phyloP scores from a whole-genome alignment of 2,888 invertebrate species.

The Timandra comae region DNA sequence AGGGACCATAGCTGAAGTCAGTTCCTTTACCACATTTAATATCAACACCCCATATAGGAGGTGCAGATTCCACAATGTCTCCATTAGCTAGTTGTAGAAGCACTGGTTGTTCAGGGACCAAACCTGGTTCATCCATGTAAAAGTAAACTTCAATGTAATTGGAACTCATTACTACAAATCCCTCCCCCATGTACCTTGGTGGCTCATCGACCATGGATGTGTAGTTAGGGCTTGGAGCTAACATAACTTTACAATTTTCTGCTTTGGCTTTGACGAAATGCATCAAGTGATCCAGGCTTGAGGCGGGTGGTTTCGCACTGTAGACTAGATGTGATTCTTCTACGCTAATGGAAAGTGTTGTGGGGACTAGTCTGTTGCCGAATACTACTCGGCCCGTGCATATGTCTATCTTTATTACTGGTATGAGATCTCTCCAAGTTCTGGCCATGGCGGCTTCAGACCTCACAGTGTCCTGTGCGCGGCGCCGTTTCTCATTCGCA shows the following conservation, averaged over 20 bases:
- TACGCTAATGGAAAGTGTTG: constrained; percentile 92
- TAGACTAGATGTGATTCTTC: constrained; percentile 97
- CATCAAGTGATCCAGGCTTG: constrained; percentile 95
- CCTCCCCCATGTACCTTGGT: constrained; percentile 97
- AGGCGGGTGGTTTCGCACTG: constrained; percentile 96
- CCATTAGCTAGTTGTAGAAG: constrained; percentile 93
- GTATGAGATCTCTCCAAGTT: constrained; percentile 96
- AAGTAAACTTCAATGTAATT: constrained; percentile 96
- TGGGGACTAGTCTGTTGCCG: constrained; percentile 95
- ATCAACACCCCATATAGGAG: constrained; percentile 97
- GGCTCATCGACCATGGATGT: constrained; percentile 95
- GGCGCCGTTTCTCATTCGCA: constrained; percentile 76
- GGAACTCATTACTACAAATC: constrained; percentile 97
- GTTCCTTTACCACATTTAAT: constrained; percentile 97
- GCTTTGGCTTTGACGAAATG: constrained; percentile 96
- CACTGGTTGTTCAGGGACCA: constrained; percentile 94
- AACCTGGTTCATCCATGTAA: constrained; percentile 97
- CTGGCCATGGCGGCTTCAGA: constrained; percentile 90
- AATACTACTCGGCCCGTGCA: constrained; percentile 94
- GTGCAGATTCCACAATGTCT: constrained; percentile 93
- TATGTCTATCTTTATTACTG: constrained; percentile 96
- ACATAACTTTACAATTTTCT: constrained; percentile 95
- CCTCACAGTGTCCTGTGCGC: constrained; percentile 71
- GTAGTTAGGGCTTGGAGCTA: constrained; percentile 97
- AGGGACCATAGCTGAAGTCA: constrained; percentile 98